Evolutionary conservation across 2,797 vertebrate species (phyloP).

Genomic region (Pangasius macronema): DNA sequence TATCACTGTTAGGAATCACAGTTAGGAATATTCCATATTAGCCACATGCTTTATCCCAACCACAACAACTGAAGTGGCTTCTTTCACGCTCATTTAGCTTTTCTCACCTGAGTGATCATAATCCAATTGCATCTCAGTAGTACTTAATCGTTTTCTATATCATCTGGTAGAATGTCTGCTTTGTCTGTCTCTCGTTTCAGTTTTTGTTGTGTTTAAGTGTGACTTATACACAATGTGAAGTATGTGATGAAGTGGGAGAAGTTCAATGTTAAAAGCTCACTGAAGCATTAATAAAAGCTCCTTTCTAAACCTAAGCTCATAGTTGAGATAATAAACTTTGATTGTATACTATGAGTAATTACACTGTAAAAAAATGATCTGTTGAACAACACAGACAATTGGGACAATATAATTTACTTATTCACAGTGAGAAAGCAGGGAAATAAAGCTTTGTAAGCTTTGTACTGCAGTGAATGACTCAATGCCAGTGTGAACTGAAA

Average conservation of each 20-base stretch:
- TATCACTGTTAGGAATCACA: background rate
- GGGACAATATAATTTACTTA: conserved; percentile 11
- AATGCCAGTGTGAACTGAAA: background rate
- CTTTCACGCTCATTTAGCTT: background rate
- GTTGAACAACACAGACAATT: background rate
- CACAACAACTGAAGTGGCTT: background rate
- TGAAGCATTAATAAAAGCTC: background rate
- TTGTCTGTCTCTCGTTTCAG: too few species aligned
- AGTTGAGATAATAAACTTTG: background rate
- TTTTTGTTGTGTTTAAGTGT: background rate
- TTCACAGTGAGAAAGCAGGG: background rate
- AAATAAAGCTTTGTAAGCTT: conserved; percentile 4
- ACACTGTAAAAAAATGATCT: background rate
- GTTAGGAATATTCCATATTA: background rate
- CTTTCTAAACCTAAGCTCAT: background rate
- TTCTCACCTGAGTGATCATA: background rate
- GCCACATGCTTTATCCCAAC: background rate
- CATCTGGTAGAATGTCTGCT: background rate
- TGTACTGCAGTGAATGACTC: background rate
- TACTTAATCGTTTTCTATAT: background rate
- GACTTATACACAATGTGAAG: too few species aligned
- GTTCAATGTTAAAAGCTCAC: conserved; percentile 2
- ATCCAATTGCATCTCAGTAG: background rate
- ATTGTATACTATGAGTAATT: background rate
- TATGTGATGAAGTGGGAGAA: background rate